A percentile compares a stretch with the other conserved stretches of the same genome.
phyloP scores from a whole-genome alignment of 2,113 vertebrate species.

The Prolemur simus region DNA sequence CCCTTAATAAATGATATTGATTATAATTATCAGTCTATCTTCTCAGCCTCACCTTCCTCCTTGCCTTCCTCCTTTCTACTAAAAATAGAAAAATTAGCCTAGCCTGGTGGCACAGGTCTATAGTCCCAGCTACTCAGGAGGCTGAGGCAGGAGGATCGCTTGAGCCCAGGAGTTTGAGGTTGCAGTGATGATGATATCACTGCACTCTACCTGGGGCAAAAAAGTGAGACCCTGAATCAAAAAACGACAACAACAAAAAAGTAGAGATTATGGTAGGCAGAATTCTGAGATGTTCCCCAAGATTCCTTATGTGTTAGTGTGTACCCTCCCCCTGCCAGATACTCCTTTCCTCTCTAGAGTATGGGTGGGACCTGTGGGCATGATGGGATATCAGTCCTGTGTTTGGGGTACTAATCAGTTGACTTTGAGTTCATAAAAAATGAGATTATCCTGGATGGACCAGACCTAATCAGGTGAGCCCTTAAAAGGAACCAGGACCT shows the following conservation, averaged over 20 bases:
- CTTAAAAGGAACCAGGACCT: background rate
- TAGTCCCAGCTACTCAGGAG: no score
- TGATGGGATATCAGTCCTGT: background rate
- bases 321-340: rapidly evolving
- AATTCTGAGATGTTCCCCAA: background rate
- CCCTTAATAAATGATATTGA: background rate
- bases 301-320: background rate
- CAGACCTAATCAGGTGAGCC: background rate
- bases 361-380: background rate
- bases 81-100: no score
- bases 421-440: background rate
- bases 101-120: no score
- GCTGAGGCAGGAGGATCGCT: no score
- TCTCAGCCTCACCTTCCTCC: background rate
- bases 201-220: no score
- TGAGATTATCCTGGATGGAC: background rate
- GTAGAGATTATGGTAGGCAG: background rate
- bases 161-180: no score
- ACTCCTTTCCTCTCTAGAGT: no score
- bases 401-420: background rate
- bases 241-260: no score
- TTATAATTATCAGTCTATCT: background rate
- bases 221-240: no score
- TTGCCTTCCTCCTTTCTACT: background rate
- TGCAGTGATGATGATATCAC: no score